Evolutionary conservation across 2,797 vertebrate species (phyloP).

Genomic region (Anabacerthia variegaticeps): DNA sequence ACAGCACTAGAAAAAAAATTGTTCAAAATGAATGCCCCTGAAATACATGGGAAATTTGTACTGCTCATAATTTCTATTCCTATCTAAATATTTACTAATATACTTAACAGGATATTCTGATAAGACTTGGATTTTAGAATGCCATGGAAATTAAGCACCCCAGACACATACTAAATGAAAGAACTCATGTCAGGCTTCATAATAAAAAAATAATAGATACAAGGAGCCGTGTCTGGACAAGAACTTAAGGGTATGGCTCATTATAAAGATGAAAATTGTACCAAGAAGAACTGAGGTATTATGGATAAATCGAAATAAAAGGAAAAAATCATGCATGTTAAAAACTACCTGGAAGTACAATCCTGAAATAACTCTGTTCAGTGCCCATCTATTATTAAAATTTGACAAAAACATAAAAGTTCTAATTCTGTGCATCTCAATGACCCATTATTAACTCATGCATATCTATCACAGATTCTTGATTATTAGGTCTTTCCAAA

Average conservation of each 20-base stretch:
- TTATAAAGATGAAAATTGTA: background rate
- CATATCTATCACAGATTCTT: background rate
- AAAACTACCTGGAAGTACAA: background rate
- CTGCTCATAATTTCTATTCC: background rate
- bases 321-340: background rate
- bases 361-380: background rate
- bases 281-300: background rate
- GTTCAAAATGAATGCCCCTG: fast-evolving
- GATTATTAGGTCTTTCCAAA: background rate
- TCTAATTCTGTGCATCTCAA: background rate
- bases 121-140: background rate
- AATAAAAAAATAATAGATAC: background rate
- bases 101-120: background rate
- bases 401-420: background rate
- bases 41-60: background rate
- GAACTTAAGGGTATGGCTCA: background rate
- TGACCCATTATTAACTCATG: background rate
- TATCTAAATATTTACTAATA: background rate
- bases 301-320: background rate
- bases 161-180: background rate
- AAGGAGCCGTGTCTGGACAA: background rate
- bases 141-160: background rate
- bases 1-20: background rate
- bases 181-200: background rate
- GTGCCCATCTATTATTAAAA: background rate